Evolutionary conservation across 2,113 vertebrate species (phyloP).

Genomic region (Gymnocephalus cernua): DNA sequence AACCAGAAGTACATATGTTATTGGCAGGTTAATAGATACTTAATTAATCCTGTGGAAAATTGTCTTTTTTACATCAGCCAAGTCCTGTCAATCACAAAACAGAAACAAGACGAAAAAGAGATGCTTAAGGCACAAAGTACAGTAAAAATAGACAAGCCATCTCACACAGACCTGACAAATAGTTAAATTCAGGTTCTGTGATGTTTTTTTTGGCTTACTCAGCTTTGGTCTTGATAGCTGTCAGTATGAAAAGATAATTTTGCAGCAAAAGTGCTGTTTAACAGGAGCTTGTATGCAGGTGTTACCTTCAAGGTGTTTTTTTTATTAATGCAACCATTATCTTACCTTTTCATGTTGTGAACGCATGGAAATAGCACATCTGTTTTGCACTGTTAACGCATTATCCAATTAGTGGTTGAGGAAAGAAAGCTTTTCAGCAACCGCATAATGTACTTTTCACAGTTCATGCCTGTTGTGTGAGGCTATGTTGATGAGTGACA

Average conservation of each 20-base stretch:
- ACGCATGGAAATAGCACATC: constrained; percentile 43
- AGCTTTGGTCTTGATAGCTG: neutral
- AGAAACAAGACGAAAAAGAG: neutral
- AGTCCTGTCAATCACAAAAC: constrained; percentile 16
- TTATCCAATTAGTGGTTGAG: constrained; percentile 66
- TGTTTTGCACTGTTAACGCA: constrained; percentile 52
- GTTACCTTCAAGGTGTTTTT: constrained; percentile 34
- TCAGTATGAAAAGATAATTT: neutral
- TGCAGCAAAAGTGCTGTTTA: neutral
- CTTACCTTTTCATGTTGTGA: constrained; percentile 38
- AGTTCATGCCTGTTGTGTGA: constrained; percentile 12
- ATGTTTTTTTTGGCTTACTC: neutral
- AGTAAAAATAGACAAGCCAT: neutral
- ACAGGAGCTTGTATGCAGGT: constrained; percentile 2
- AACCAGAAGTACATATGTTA: neutral
- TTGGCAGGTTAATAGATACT: neutral
- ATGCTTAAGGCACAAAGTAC: neutral
- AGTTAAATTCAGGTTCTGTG: neutral
- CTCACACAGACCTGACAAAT: neutral
- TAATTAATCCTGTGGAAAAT: neutral
- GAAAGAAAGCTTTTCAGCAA: constrained; percentile 14
- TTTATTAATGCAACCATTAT: constrained; percentile 29
- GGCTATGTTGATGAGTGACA: constrained; percentile 34
- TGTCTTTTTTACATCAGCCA: neutral
- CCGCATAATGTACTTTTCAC: constrained; percentile 22